A percentile compares a stretch with the other conserved stretches of the same genome.
These are phyloP conservation scores for Sigmodon hispidus DNA, from an alignment of 2,113 vertebrate species.

Conservation along the genomic window DNA sequence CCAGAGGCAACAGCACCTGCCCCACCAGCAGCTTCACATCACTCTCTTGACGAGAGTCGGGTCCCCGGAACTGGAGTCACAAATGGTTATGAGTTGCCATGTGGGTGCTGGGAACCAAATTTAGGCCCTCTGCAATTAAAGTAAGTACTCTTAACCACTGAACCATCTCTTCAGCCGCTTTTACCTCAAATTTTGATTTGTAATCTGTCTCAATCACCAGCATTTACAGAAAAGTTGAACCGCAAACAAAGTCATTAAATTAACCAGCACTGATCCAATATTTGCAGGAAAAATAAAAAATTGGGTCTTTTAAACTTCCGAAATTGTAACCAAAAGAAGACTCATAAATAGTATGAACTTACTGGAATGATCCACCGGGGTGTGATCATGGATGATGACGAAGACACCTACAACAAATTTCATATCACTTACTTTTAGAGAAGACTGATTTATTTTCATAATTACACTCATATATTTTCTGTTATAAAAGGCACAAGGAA, in stretches of 20 bases:
- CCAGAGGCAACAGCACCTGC: not conserved
- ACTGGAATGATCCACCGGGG: slow-evolving; percentile 96
- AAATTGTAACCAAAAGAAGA: not conserved
- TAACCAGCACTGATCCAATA: not conserved
- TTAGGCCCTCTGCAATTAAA: not conserved
- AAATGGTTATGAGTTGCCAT: not conserved
- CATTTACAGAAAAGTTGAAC: slow-evolving; percentile 48
- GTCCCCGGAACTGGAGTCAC: not conserved
- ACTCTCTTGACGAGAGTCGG: not conserved
- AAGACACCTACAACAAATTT: slow-evolving; percentile 84
- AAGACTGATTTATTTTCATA: slow-evolving; percentile 36
- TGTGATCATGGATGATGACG: slow-evolving; percentile 88
- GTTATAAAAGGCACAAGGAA: not conserved
- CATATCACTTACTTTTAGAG: slow-evolving; percentile 41
- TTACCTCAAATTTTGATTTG: slow-evolving; percentile 23
- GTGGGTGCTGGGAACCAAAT: not conserved
- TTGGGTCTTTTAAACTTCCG: not conserved
- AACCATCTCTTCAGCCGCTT: not conserved
- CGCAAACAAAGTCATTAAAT: slow-evolving; percentile 5
- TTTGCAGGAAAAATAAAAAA: slow-evolving; percentile 42
- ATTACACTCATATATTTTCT: slow-evolving; percentile 6
- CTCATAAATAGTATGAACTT: slow-evolving; percentile 69
- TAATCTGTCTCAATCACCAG: not conserved
- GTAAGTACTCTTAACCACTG: not conserved
- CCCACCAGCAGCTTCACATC: not conserved